These are phyloP conservation scores for Drosophila robusta DNA, from an alignment of 2,888 invertebrate species.

Conservation along the genomic window DNA sequence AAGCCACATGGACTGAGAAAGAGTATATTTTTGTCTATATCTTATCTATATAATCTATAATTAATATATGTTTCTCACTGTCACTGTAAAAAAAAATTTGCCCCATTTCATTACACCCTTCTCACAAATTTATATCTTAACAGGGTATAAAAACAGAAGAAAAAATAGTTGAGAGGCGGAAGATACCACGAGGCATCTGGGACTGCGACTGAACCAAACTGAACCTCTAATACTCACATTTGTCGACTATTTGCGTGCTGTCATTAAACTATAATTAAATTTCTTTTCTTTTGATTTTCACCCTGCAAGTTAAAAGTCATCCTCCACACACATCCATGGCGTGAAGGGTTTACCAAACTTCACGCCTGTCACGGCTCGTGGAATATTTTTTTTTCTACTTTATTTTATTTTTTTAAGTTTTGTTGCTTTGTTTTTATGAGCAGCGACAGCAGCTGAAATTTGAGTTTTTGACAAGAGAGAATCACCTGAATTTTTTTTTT, in stretches of 20 bases:
- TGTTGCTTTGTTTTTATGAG: constrained; percentile 4
- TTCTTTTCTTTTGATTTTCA: constrained; percentile 80
- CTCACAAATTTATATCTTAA: not conserved
- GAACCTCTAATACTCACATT: constrained; percentile 54
- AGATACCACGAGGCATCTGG: constrained; percentile 32
- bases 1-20: no score
- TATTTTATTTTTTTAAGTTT: constrained; percentile 25
- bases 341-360: constrained; percentile 73
- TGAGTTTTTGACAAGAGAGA: constrained; percentile 31
- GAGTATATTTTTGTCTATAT: no score
- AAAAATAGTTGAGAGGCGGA: constrained; percentile 47
- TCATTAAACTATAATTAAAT: constrained; percentile 78
- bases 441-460: constrained; percentile 34
- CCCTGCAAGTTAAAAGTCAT: constrained; percentile 75
- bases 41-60: no score
- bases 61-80: no score
- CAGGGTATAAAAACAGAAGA: constrained; percentile 10
- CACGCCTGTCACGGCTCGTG: constrained; percentile 67
- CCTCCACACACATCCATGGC: constrained; percentile 46
- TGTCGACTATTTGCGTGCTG: constrained; percentile 76
- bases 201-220: constrained; percentile 8
- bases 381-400: constrained; percentile 38
- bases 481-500: constrained; percentile 31
- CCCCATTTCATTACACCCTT: not conserved
- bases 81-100: no score